Percentiles rank a stretch among this genome's conserved stretches.
Conservation (phyloP, 2,797 vertebrate species). For the Vipera ursinii region DNA sequence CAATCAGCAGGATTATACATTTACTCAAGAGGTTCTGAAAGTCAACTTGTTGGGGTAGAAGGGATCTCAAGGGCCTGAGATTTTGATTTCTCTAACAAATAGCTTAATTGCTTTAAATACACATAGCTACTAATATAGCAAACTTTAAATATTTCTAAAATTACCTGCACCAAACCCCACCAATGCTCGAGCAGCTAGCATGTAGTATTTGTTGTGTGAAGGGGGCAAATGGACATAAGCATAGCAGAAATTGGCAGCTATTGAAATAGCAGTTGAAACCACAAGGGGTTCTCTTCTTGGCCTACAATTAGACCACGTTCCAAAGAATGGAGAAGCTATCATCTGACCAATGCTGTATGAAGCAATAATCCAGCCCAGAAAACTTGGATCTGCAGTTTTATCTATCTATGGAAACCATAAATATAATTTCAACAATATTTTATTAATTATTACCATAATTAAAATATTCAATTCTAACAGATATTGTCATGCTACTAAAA, state of each 20-base stretch:
- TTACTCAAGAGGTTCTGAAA: neutral
- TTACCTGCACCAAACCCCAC: conserved; percentile 97
- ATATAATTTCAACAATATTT: conserved; percentile 1
- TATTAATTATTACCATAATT: neutral
- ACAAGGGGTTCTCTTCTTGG: conserved; percentile 85
- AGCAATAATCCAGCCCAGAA: conserved; percentile 96
- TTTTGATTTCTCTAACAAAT: neutral
- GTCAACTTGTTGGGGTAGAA: neutral
- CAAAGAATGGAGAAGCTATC: conserved; percentile 91
- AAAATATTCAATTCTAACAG: neutral
- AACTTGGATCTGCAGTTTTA: conserved; percentile 79
- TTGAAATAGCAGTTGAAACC: conserved; percentile 86
- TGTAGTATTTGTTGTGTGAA: conserved; percentile 87
- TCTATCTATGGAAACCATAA: conserved; percentile 79
- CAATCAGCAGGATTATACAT: neutral
- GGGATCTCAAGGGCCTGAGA: neutral
- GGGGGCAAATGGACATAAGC: conserved; percentile 82
- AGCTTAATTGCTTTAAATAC: neutral
- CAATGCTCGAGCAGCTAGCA: conserved; percentile 85
- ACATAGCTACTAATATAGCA: fast-evolving
- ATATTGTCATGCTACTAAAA: neutral
- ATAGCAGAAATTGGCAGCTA: conserved; percentile 89
- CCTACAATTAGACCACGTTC: conserved; percentile 92
- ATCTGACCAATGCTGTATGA: conserved; percentile 95
- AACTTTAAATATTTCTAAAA: conserved; percentile 64